Evolutionary conservation across 2,113 vertebrate genomes (phyloP), one percentile per base, ranked within the genome.

Genomic region (Marmota monax): DNA sequence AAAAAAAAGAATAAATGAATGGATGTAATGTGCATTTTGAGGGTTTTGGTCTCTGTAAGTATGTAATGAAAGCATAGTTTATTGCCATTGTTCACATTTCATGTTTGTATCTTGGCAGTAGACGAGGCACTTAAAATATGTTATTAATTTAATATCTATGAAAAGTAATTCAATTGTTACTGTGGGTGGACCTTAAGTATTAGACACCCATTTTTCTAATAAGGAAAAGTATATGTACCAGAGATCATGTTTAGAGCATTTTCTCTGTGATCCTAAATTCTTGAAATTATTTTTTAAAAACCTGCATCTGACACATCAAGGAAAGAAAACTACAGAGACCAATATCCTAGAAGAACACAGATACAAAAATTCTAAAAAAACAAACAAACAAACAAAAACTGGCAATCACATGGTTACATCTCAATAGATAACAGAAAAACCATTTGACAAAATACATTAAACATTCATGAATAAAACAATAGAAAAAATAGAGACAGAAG

Each of bases 271-370:
- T 65, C 12, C 4, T 90, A 74, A 74, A 78, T 27, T 25, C 2
- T 77, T 74, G 37, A 86, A 78, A 17, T 90, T 67, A 29, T 61
- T 91, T 94, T 92, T 61, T 7, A 61, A 90, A 51, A 70, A 72
- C 2, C 4, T 2, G 1, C 5, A 61, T 58, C 1, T 58, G 56
- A 58, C 56, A 58, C 56, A 58, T 23, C 7, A 23, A 58, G 56
- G 20, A 58, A 58, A 58, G 56, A 58, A 58, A 58, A 58, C 20
- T 20, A 58, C 56, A 58, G 56, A 23, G 56, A 23, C 20, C 20
- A 58, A 58, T 58, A 23, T 58, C 2, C 56, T 58, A 6, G 20
- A 58, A 0, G 20, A 23, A 58, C 20, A 58, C 7, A 58, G 2
- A 58, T 58, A 2, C 20, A 58, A 58, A 58, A 58, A 23, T 58